These are phyloP conservation scores for Eurystomus glaucurus DNA, from an alignment of 2,797 vertebrate species.

Conservation along the genomic window DNA sequence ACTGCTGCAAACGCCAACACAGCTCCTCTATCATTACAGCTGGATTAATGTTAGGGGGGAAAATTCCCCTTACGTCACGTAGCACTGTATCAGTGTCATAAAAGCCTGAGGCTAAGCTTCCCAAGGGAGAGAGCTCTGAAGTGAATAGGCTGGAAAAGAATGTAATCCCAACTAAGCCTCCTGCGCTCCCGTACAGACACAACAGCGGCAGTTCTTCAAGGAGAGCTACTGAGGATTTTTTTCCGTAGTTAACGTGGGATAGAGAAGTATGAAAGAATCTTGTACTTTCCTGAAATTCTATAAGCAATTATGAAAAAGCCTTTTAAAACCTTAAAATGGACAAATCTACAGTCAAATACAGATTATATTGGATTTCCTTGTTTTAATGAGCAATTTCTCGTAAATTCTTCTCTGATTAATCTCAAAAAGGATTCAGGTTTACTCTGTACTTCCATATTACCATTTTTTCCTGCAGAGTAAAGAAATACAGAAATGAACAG, in stretches of 20 bases:
- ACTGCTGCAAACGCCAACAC: not conserved
- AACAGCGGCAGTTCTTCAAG: not conserved
- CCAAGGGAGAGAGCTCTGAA: slow-evolving; percentile 41
- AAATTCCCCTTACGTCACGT: not conserved
- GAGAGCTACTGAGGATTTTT: not conserved
- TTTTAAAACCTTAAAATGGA: not conserved
- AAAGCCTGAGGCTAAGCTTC: slow-evolving; percentile 50
- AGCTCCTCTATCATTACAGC: slow-evolving; percentile 16
- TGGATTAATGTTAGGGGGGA: slow-evolving; percentile 3
- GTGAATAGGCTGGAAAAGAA: slow-evolving; percentile 39
- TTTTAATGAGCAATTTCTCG: not conserved
- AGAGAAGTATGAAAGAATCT: rapidly evolving
- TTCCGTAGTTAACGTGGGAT: not conserved
- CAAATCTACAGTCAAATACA: not conserved
- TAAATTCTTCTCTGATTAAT: not conserved
- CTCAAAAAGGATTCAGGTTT: not conserved
- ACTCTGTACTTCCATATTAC: not conserved
- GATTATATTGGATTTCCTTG: not conserved
- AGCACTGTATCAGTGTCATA: slow-evolving; percentile 3
- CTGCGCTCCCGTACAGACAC: not conserved
- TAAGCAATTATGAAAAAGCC: not conserved
- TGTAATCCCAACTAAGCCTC: slow-evolving; percentile 41
- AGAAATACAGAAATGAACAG: not conserved
- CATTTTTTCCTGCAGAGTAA: not conserved
- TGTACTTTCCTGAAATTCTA: not conserved